Evolutionary conservation across 2,797 vertebrate species (phyloP).

Genomic region (Loris lydekkerianus): DNA sequence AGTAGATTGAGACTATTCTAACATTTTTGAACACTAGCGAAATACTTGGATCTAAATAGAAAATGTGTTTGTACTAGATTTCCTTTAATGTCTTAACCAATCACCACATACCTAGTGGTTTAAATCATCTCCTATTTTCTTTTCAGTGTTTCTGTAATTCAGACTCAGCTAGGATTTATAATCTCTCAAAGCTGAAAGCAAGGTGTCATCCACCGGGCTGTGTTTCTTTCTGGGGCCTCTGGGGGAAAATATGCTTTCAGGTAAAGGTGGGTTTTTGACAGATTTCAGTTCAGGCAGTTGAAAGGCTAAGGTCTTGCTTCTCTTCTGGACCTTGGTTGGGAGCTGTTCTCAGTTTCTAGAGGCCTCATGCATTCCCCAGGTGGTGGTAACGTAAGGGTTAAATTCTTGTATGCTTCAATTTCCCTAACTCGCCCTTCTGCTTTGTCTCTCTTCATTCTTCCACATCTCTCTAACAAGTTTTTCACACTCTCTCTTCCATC

Average conservation of each 20-base stretch:
- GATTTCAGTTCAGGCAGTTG: not conserved
- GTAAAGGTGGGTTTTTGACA: not conserved
- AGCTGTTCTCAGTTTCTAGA: not conserved
- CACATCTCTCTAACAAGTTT: not conserved
- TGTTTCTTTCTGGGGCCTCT: not conserved
- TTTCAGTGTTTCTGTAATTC: not conserved
- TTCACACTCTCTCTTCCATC: not conserved
- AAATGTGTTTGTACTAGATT: not conserved
- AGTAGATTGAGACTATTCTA: not conserved
- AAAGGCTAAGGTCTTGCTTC: not conserved
- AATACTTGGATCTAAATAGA: not conserved
- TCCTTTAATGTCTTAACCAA: not conserved
- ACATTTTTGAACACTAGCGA: not conserved
- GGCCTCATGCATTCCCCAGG: not conserved
- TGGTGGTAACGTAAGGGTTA: not conserved
- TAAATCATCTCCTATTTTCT: not conserved
- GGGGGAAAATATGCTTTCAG: not conserved
- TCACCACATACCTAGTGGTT: not conserved
- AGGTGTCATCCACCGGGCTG: not conserved
- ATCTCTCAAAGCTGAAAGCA: not conserved
- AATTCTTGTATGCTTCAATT: not conserved
- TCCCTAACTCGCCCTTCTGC: not conserved
- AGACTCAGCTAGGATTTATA: not conserved
- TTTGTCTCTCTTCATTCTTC: not conserved
- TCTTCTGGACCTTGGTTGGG: too few relatives aligned